A percentile compares a stretch with the other conserved stretches of the same genome.
Conservation (phyloP, 2,888 invertebrate genomes). For the Sminthurides aquaticus region DNA sequence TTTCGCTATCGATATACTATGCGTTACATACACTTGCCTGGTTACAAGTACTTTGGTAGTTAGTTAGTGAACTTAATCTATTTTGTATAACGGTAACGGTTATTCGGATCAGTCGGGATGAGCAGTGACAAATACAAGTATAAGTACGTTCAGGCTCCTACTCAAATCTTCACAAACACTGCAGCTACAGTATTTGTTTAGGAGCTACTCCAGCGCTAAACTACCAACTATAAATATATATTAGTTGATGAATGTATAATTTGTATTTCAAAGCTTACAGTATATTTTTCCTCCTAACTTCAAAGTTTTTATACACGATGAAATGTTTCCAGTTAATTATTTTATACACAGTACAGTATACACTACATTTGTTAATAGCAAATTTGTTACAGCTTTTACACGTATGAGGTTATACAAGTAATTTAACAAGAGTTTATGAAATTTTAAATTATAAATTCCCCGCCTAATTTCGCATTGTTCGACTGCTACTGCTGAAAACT, state of each 20-base stretch:
- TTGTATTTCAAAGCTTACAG: too few species aligned
- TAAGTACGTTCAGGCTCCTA: too few species aligned
- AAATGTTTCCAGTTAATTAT: too few species aligned
- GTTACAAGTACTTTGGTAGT: not conserved
- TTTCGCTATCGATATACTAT: too few species aligned
- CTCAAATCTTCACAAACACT: too few species aligned
- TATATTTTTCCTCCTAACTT: too few species aligned
- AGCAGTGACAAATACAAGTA: not conserved
- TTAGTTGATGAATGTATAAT: not conserved
- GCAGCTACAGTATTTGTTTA: too few species aligned
- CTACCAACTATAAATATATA: too few species aligned
- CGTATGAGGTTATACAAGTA: not conserved
- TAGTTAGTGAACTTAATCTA: not conserved
- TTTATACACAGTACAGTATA: too few species aligned
- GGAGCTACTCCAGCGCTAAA: too few species aligned
- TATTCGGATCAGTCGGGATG: not conserved
- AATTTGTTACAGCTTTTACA: not conserved
- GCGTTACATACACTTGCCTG: too few species aligned
- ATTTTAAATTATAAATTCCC: not conserved
- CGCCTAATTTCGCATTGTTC: slow-evolving; percentile 11
- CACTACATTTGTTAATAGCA: not conserved
- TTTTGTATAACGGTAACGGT: not conserved
- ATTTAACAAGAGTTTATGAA: not conserved
- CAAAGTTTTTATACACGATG: too few species aligned
- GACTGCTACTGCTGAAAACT: slow-evolving; percentile 16